Conservation (phyloP, 2,797 vertebrate species). For the Pogonophryne albipinna region DNA sequence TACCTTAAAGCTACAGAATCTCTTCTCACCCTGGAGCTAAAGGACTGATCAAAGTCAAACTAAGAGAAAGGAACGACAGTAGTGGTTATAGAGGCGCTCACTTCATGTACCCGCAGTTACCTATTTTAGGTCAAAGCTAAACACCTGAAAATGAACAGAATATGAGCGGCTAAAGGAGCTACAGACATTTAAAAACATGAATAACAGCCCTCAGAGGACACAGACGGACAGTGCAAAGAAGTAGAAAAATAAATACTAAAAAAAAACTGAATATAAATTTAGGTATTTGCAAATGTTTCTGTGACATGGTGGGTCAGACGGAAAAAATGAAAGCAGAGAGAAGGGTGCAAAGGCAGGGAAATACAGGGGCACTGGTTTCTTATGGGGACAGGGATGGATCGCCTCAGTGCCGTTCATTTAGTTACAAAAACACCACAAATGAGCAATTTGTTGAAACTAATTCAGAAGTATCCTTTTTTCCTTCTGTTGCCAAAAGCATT, state of each 20-base stretch:
- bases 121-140: slow-evolving; percentile 17
- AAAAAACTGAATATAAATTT: slow-evolving; percentile 51
- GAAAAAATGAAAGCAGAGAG: slow-evolving; percentile 17
- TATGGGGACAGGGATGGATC: slow-evolving; percentile 1
- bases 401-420: slow-evolving; percentile 24
- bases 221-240: slow-evolving; percentile 55
- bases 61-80: not conserved
- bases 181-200: slow-evolving; percentile 45
- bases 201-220: slow-evolving; percentile 37
- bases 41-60: not conserved
- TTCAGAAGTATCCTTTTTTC: not conserved
- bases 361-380: slow-evolving; percentile 3
- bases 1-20: slow-evolving; percentile 18
- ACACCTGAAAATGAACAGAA: slow-evolving; percentile 35
- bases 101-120: slow-evolving; percentile 15
- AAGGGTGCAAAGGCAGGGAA: slow-evolving; percentile 21
- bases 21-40: not conserved
- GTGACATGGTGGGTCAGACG: slow-evolving; percentile 33
- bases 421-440: slow-evolving; percentile 33
- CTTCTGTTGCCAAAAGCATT: slow-evolving; percentile 7
- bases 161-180: slow-evolving; percentile 29
- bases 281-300: slow-evolving; percentile 32
- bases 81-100: slow-evolving; percentile 40
- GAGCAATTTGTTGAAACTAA: slow-evolving; percentile 2
- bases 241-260: slow-evolving; percentile 75